A percentile compares a stretch with the other conserved stretches of the same genome.
These are phyloP conservation scores for Aplidium turbinatum DNA, from an alignment of 23 tunicate genomes.

Conservation along the genomic window DNA sequence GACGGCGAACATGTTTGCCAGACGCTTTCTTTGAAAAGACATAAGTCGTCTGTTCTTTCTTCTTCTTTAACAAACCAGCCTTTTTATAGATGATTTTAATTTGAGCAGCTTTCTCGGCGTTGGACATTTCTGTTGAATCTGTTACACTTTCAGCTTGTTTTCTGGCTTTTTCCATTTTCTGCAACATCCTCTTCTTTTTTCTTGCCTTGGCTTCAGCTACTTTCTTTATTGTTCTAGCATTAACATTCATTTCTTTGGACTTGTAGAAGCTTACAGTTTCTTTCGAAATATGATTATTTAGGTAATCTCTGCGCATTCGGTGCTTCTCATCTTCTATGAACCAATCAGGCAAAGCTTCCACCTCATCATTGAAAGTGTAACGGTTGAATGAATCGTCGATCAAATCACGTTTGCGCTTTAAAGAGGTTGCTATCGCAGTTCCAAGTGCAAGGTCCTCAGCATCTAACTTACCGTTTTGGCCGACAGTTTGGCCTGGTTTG, in stretches of 20 bases:
- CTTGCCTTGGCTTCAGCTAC: slow-evolving; percentile 96
- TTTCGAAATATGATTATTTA: slow-evolving; percentile 59
- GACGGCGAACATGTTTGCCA: slow-evolving; percentile 84
- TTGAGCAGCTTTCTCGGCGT: slow-evolving; percentile 85
- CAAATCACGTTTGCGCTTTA: slow-evolving; percentile 75
- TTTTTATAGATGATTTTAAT: slow-evolving; percentile 80
- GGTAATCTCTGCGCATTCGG: slow-evolving; percentile 26
- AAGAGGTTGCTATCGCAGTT: slow-evolving; percentile 77
- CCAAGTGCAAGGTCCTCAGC: slow-evolving; percentile 89
- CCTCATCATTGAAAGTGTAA: slow-evolving; percentile 84
- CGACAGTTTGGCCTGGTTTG: slow-evolving; percentile 20
- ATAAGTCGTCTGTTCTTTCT: slow-evolving; percentile 91
- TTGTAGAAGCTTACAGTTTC: slow-evolving; percentile 50
- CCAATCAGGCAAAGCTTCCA: slow-evolving; percentile 83
- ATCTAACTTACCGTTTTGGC: slow-evolving; percentile 40
- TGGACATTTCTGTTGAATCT: slow-evolving; percentile 68
- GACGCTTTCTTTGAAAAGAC: slow-evolving; percentile 83
- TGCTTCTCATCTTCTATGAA: slow-evolving; percentile 89
- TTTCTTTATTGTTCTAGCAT: slow-evolving; percentile 88
- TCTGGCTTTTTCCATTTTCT: slow-evolving; percentile 76
- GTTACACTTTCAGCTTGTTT: slow-evolving; percentile 78
- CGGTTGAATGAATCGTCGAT: slow-evolving; percentile 88
- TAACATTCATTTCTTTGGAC: slow-evolving; percentile 60
- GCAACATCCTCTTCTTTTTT: slow-evolving; percentile 58
- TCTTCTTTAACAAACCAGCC: slow-evolving; percentile 76